Conservation (phyloP, 2,797 vertebrate genomes). For the Galago senegalensis region DNA sequence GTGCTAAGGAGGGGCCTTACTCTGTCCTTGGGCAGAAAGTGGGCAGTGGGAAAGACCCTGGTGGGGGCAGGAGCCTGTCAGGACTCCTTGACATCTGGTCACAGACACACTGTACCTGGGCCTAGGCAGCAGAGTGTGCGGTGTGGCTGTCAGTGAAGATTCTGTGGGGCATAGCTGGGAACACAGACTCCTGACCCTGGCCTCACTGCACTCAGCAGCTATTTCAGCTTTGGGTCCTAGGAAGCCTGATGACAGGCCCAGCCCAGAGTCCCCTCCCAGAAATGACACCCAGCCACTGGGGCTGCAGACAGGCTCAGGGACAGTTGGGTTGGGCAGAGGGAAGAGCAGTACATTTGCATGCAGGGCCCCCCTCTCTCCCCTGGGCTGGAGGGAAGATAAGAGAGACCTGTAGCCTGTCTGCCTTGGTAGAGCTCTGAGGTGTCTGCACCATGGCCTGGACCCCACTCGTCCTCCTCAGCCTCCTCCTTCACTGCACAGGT, state of each 20-base stretch:
- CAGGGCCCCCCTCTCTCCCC: background rate
- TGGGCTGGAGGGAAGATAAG: background rate
- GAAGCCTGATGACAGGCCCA: too few relatives aligned
- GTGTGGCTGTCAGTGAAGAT: fast-evolving
- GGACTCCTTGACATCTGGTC: fast-evolving
- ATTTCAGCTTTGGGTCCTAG: too few relatives aligned
- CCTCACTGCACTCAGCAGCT: background rate
- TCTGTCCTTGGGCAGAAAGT: too few relatives aligned
- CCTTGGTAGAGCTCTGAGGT: background rate
- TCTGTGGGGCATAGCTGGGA: background rate
- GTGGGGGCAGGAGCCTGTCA: background rate
- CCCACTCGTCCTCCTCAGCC: background rate
- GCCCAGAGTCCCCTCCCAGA: too few relatives aligned
- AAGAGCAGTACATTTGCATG: background rate
- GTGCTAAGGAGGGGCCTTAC: fast-evolving
- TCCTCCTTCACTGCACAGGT: background rate
- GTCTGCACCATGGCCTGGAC: background rate
- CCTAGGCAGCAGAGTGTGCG: background rate
- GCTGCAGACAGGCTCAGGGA: background rate
- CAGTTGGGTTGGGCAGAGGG: background rate
- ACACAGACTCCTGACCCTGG: background rate
- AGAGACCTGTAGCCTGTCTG: background rate
- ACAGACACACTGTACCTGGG: background rate
- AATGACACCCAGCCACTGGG: too few relatives aligned
- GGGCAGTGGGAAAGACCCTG: background rate